Evolutionary conservation across 2,888 invertebrate genomes (phyloP).

Genomic region (Sinodicranocentrus sp.): DNA sequence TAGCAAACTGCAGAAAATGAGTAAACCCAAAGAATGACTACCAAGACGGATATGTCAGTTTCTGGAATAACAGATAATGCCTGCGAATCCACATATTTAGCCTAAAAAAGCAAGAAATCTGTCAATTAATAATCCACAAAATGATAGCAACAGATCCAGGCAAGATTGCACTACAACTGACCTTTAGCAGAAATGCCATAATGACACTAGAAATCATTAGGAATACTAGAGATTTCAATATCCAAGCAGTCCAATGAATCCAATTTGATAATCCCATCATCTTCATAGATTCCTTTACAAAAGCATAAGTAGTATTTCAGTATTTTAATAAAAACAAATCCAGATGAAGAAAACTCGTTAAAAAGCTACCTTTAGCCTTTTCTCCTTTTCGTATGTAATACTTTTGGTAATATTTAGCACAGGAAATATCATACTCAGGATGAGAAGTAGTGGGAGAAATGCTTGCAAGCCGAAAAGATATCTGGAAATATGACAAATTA

Average conservation of each 20-base stretch:
- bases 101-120: slow-evolving; percentile 16
- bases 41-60: slow-evolving; percentile 83
- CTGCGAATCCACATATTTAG: slow-evolving; percentile 65
- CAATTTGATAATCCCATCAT: slow-evolving; percentile 92
- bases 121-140: too few species aligned
- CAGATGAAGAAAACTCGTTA: not conserved
- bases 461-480: slow-evolving; percentile 80
- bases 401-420: slow-evolving; percentile 88
- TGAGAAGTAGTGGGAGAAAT: slow-evolving; percentile 86
- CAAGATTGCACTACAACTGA: not conserved
- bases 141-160: not conserved
- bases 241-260: slow-evolving; percentile 93
- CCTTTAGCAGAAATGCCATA: slow-evolving; percentile 78
- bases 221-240: slow-evolving; percentile 86
- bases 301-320: too few species aligned
- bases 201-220: slow-evolving; percentile 82
- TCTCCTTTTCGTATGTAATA: slow-evolving; percentile 87
- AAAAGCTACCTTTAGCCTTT: slow-evolving; percentile 82
- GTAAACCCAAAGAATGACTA: slow-evolving; percentile 87
- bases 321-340: not conserved
- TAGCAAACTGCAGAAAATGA: slow-evolving; percentile 86
- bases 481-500: too few species aligned
- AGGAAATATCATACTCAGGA: slow-evolving; percentile 89
- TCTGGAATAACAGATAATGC: slow-evolving; percentile 84
- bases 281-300: slow-evolving; percentile 89